Percentiles rank a stretch among this genome's conserved stretches.
Conservation (phyloP, 30 jellyfish, hydroid and myxozoan genomes). For the Rhopilema esculentum region DNA sequence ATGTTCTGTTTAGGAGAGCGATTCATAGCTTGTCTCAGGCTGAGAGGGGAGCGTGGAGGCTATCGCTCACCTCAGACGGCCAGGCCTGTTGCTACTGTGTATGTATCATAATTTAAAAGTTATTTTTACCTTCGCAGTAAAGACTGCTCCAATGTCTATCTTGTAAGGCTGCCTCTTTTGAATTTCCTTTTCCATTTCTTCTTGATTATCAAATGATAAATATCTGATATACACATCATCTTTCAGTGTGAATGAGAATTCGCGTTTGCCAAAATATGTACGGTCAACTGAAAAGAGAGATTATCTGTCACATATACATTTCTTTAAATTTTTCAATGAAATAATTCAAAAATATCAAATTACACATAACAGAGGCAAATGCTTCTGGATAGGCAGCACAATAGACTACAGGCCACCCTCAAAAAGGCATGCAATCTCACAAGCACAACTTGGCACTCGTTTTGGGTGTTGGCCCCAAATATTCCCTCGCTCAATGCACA, state of each 20-base stretch:
- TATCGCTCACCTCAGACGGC: too few species aligned
- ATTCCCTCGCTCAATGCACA: too few species aligned
- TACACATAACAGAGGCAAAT: conserved; percentile 89
- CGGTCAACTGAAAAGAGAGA: conserved; percentile 46
- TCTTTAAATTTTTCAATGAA: neutral
- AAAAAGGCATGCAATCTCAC: too few species aligned
- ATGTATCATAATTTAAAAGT: too few species aligned
- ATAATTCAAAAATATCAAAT: neutral
- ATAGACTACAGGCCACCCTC: too few species aligned
- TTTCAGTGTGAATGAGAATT: conserved; percentile 91
- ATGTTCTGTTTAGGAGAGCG: too few species aligned
- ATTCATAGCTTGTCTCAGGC: too few species aligned
- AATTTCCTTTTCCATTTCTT: conserved; percentile 91
- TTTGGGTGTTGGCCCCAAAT: too few species aligned
- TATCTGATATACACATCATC: conserved; percentile 96
- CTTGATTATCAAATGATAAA: conserved; percentile 81
- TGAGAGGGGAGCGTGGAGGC: too few species aligned
- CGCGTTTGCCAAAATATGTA: conserved; percentile 78
- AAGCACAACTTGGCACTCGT: too few species aligned
- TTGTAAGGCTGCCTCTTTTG: conserved; percentile 90
- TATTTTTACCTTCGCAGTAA: conserved; percentile 82
- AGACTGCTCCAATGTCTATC: conserved; percentile 99
- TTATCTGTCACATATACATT: neutral
- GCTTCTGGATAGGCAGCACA: too few species aligned
- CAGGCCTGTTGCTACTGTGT: too few species aligned